A percentile compares a stretch with the other conserved stretches of the same genome.
phyloP scores from a whole-genome alignment of 2,888 invertebrate genomes.

The Desoria tigrina region DNA sequence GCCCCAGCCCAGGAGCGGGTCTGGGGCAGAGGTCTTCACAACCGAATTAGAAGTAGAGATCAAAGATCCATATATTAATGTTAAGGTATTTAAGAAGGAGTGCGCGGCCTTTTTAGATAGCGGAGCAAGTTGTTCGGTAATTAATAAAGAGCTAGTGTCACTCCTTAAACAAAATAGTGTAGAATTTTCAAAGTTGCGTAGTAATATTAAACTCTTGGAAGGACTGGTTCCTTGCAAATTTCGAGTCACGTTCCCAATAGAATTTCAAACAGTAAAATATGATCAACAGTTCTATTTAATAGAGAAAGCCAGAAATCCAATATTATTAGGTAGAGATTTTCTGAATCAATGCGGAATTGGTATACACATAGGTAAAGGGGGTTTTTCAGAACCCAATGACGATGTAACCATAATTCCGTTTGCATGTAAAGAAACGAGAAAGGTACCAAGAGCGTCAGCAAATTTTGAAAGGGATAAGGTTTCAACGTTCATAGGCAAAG shows the following conservation, averaged over 20 bases:
- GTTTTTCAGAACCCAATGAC: not conserved
- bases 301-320: not conserved
- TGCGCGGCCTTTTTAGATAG: not conserved
- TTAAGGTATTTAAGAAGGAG: not conserved
- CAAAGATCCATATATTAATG: not conserved
- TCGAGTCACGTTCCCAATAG: not conserved
- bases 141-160: not conserved
- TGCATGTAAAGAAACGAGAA: too few species aligned
- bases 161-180: not conserved
- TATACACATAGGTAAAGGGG: not conserved
- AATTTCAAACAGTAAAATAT: not conserved
- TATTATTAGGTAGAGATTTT: conserved; percentile 5
- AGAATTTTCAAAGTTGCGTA: too few species aligned
- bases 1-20: too few species aligned
- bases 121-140: not conserved
- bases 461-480: too few species aligned
- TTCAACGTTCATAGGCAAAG: too few species aligned
- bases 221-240: not conserved
- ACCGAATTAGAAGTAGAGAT: too few species aligned
- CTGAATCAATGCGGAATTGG: not conserved
- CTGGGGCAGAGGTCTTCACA: too few species aligned
- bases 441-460: not conserved
- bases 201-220: too few species aligned
- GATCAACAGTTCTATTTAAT: not conserved
- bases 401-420: too few species aligned